Conservation (phyloP, 1,140 invertebrate species). For the Bombus difficillimus region DNA sequence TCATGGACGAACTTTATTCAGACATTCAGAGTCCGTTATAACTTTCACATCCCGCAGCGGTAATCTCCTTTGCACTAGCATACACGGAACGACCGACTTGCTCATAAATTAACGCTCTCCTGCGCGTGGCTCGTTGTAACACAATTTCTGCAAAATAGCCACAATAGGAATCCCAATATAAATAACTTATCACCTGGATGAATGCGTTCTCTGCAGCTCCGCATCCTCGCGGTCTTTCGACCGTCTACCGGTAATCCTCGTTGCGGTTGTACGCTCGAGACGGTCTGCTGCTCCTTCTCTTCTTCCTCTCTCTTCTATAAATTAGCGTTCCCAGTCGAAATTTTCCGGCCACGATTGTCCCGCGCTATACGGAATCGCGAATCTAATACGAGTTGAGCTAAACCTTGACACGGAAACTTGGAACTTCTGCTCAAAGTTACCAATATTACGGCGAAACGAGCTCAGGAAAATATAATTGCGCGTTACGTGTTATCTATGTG, state of each 20-base stretch:
- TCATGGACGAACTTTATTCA: constrained; percentile 21
- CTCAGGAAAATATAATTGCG: too few relatives aligned
- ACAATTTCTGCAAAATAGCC: constrained; percentile 46
- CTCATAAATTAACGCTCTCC: constrained; percentile 57
- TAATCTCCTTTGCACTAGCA: constrained; percentile 7
- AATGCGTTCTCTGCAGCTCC: not conserved
- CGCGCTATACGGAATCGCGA: not conserved
- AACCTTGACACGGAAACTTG: not conserved
- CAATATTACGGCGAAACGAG: too few relatives aligned
- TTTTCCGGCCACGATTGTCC: not conserved
- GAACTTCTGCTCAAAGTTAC: not conserved
- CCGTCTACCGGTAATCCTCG: constrained; percentile 29
- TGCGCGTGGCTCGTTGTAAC: constrained; percentile 12
- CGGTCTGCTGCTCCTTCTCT: not conserved
- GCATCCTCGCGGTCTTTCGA: constrained; percentile 11
- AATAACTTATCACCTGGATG: constrained; percentile 53
- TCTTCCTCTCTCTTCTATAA: not conserved
- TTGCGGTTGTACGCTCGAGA: constrained; percentile 15
- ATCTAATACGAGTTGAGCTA: not conserved
- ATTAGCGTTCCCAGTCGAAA: not conserved
- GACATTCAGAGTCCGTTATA: not conserved
- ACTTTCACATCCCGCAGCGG: not conserved
- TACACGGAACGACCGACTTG: constrained; percentile 8
- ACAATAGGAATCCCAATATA: constrained; percentile 46
- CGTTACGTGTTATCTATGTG: too few relatives aligned